Base-by-base conservation (phyloP, 2,797 vertebrate species). In the Arrhamphus sclerolepis region DNA sequence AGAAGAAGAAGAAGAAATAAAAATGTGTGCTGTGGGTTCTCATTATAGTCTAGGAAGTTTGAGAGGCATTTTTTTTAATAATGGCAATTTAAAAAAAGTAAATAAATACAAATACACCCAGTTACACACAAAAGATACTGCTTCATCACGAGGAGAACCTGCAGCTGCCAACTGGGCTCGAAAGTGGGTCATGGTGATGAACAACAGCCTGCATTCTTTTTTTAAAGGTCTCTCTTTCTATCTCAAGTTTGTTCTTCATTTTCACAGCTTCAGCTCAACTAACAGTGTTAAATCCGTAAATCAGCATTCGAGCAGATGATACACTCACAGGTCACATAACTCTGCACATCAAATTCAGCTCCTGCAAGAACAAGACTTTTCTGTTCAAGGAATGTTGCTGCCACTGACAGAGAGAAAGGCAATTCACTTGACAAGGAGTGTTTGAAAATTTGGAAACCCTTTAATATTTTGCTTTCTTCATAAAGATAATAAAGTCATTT, bases 141-240 rank as follows among this genome's bases (percentile, higher is more conserved):
- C 13, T 16, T 38, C 14, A 38, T 38, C 34, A 38, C 7, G 13
- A 38, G 13, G 13, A 4, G 13, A 38, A 38, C 34, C 34, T 38
- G 11, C 34, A 38, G 13, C 34, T 14, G 34, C 34, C 34, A 14
- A 38, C 11, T 38, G 34, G 34, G 34, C 34, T 14, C 13, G 2
- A 14, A 38, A 38, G 34, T 38, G 64, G 77, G 65, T 72, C 54
- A 20, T 40, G 40, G 53, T 47, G 56, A 58, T 24, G 56, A 77
- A 73, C 76, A 85, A 78, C 61, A 51, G 60, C 71, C 51, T 56
- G 47, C 59, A 69, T 70, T 82, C 62, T 2, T 38, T 14, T 5
- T 14, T 16, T 38, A 14, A 14, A 38, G 34, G 13, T 38, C 34
- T 13, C 13, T 16, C 5, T n/a, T 26, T 50, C 11, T 42, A 61